These are phyloP conservation scores for Mystacornis crossleyi DNA, from an alignment of 2,113 vertebrate species.

Conservation along the genomic window DNA sequence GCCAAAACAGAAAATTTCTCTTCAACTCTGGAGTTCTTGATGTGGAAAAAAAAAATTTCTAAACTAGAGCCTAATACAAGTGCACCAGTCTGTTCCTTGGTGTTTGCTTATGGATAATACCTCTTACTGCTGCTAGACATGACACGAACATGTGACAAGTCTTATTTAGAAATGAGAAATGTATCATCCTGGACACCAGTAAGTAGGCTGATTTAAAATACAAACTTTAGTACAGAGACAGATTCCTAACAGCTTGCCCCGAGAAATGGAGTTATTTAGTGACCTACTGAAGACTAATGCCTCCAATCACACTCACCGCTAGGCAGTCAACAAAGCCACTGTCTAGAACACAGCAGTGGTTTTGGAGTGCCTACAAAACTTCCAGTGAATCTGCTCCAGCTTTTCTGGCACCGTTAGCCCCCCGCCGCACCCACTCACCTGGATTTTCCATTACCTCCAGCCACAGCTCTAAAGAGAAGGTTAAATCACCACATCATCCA, in stretches of 20 bases:
- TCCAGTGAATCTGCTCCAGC: not conserved
- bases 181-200: not conserved
- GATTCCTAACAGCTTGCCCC: not conserved
- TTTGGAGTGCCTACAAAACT: not conserved
- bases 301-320: not conserved
- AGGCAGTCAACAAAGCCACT: not conserved
- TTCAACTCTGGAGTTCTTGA: not conserved
- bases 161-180: not conserved
- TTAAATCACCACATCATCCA: not conserved
- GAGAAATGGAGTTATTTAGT: not conserved
- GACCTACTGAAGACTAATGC: not conserved
- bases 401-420: not conserved
- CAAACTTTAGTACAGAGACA: not conserved
- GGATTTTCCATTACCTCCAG: not conserved
- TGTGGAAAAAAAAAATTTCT: not conserved
- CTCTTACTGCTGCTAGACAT: not conserved
- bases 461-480: not conserved
- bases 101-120: not conserved
- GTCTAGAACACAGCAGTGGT: not conserved
- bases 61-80: not conserved
- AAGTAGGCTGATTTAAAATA: not conserved
- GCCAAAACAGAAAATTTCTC: not conserved
- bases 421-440: fast-evolving
- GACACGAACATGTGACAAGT: not conserved
- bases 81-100: not conserved